Conservation (phyloP, 2,797 vertebrate species). For the Limosa lapponica region DNA sequence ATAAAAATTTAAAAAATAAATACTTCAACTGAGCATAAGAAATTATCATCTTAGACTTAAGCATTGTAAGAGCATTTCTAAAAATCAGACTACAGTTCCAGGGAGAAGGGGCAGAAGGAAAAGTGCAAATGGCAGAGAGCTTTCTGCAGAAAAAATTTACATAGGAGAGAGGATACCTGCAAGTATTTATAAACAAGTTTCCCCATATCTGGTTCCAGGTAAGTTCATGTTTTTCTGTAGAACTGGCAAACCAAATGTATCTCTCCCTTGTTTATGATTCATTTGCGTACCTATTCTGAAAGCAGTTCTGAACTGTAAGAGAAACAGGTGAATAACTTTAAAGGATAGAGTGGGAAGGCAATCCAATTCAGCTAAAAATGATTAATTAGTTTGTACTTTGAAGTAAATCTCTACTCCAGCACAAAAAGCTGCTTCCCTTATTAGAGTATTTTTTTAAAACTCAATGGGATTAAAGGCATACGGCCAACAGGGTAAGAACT, state of each 20-base stretch:
- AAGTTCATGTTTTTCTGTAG: neutral
- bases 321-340: neutral
- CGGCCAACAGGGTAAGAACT: neutral
- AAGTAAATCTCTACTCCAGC: neutral
- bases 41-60: neutral
- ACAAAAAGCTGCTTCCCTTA: neutral
- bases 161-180: neutral
- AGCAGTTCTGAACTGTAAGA: neutral
- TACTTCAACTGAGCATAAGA: neutral
- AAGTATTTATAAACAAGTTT: neutral
- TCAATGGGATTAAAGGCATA: neutral
- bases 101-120: neutral
- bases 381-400: neutral
- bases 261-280: neutral
- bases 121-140: neutral
- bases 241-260: neutral
- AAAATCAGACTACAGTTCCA: neutral
- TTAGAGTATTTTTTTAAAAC: neutral
- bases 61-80: neutral
- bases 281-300: slow-evolving; percentile 3
- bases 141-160: neutral
- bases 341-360: neutral
- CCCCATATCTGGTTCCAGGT: neutral
- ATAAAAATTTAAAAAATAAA: neutral
- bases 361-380: neutral